These are phyloP conservation scores for Bagarius yarrelli DNA, from an alignment of 2,113 vertebrate genomes.

Conservation along the genomic window DNA sequence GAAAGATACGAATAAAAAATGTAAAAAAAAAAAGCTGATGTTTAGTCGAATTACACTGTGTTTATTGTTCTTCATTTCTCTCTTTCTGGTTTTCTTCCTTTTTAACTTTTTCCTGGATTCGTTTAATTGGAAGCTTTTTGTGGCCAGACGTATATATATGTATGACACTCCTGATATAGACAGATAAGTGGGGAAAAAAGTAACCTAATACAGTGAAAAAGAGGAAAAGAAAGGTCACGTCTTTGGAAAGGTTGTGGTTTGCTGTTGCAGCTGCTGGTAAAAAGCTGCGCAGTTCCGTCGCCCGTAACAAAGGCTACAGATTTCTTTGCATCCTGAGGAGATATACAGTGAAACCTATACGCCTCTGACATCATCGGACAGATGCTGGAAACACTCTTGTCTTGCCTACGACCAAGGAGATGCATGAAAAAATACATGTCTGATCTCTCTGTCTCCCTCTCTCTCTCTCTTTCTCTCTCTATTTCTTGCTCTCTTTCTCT, in stretches of 20 bases:
- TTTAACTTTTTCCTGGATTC: too few species aligned
- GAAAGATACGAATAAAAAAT: not conserved
- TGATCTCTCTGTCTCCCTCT: not conserved
- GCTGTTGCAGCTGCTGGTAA: constrained; percentile 2
- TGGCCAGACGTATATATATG: not conserved
- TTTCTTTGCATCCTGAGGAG: constrained; percentile 11
- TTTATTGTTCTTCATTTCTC: too few species aligned
- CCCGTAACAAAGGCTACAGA: not conserved
- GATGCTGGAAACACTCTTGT: constrained; percentile 1
- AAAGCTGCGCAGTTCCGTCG: not conserved
- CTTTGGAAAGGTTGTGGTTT: constrained; percentile 6
- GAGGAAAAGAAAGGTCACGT: not conserved
- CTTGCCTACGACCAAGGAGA: constrained; percentile 15
- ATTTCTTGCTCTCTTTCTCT: not conserved
- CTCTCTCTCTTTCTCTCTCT: not conserved
- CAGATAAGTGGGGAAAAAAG: not conserved
- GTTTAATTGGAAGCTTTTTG: not conserved
- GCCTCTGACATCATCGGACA: constrained; percentile 11
- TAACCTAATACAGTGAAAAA: not conserved
- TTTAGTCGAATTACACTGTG: too few species aligned
- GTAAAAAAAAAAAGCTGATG: too few species aligned
- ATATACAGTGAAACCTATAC: constrained; percentile 34
- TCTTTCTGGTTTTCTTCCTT: too few species aligned
- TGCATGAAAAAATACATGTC: constrained; percentile 40
- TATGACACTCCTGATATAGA: not conserved